These are phyloP conservation scores for Lateolabrax maculatus DNA, from an alignment of 2,797 vertebrate genomes.

Conservation along the genomic window DNA sequence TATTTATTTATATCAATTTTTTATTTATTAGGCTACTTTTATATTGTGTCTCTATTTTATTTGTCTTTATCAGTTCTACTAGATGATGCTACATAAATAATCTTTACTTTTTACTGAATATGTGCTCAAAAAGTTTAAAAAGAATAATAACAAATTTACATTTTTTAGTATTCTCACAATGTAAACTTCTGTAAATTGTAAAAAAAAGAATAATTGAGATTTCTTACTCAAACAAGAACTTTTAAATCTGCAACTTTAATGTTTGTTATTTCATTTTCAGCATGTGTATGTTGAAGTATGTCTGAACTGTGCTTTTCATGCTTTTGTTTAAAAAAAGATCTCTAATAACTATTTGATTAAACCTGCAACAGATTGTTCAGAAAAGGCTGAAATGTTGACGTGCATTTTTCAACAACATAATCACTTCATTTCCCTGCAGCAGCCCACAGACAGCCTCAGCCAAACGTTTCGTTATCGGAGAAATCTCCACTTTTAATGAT, in stretches of 20 bases:
- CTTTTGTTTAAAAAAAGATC: not conserved
- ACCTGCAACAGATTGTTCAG: not conserved
- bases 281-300: not conserved
- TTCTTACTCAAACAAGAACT: too few species aligned
- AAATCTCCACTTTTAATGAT: constrained; percentile 24
- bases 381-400: constrained; percentile 2
- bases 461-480: constrained; percentile 46
- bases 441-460: constrained; percentile 6
- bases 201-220: not conserved
- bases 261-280: not conserved
- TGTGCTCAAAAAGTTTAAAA: not conserved
- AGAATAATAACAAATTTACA: not conserved
- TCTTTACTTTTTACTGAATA: not conserved
- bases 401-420: not conserved
- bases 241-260: too few species aligned
- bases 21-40: not conserved
- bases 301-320: not conserved
- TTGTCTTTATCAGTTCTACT: not conserved
- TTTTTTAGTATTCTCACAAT: not conserved
- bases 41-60: not conserved
- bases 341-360: not conserved
- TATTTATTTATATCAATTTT: too few species aligned
- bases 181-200: not conserved
- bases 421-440: constrained; percentile 27
- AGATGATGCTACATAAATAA: not conserved